These are phyloP conservation scores for Tetraneura akinire DNA, from an alignment of 1,140 invertebrate species.

Conservation along the genomic window DNA sequence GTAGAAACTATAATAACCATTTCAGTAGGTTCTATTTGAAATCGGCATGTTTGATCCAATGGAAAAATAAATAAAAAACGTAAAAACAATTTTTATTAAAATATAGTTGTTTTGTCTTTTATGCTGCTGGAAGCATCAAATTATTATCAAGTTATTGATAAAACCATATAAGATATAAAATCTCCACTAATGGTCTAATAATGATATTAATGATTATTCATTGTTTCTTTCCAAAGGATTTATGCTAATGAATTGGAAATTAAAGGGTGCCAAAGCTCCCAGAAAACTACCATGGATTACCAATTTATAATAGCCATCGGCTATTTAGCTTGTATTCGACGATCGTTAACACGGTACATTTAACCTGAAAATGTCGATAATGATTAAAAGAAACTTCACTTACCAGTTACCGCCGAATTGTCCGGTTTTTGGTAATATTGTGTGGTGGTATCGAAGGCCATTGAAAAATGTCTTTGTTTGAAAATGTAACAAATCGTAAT, in stretches of 20 bases:
- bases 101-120: no score
- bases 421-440: neutral
- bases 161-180: neutral
- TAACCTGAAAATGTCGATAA: conserved; percentile 29
- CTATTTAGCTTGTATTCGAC: conserved; percentile 10
- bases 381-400: conserved; percentile 38
- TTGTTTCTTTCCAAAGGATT: conserved; percentile 14
- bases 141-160: no score
- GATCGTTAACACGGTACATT: conserved; percentile 36
- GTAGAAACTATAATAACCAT: no score
- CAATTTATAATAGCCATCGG: conserved; percentile 25
- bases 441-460: neutral
- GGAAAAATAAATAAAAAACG: no score
- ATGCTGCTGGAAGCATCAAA: no score
- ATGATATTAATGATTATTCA: conserved; percentile 12
- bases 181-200: neutral
- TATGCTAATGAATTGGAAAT: conserved; percentile 43
- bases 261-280: neutral
- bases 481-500: conserved; percentile 20
- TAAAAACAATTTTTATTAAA: no score
- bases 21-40: no score
- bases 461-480: neutral
- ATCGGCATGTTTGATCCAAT: no score
- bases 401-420: no score
- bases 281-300: conserved; percentile 7